phyloP scores from a whole-genome alignment of 2,113 vertebrate species.

The Pycnonotus jocosus region DNA sequence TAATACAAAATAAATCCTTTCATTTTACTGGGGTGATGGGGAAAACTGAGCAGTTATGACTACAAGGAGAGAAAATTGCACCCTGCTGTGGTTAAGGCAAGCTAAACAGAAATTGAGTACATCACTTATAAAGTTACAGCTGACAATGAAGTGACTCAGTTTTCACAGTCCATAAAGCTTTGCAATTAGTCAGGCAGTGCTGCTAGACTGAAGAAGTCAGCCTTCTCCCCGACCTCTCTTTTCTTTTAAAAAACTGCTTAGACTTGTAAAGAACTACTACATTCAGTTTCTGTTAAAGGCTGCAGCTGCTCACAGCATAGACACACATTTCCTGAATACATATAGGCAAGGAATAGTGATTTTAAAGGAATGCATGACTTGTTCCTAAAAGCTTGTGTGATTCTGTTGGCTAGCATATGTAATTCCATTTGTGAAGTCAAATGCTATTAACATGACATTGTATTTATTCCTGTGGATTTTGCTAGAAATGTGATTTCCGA shows the following conservation, averaged over 20 bases:
- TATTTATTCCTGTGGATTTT: neutral
- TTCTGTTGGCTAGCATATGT: neutral
- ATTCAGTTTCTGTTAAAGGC: neutral
- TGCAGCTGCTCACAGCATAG: neutral
- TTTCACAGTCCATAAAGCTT: slow-evolving; percentile 11
- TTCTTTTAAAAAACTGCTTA: neutral
- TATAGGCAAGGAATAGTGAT: neutral
- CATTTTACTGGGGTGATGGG: neutral
- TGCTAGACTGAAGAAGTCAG: neutral
- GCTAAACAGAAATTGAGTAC: neutral
- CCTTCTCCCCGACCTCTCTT: neutral
- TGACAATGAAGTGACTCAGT: neutral
- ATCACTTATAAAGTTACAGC: neutral
- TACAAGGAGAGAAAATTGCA: neutral
- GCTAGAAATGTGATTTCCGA: neutral
- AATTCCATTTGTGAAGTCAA: neutral
- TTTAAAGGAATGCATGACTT: neutral
- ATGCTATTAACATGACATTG: neutral
- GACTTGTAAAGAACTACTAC: neutral
- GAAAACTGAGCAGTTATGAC: neutral
- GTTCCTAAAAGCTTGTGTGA: neutral
- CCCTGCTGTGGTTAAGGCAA: neutral
- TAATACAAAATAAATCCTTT: neutral
- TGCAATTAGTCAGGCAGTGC: neutral
- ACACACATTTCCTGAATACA: neutral